Evolutionary conservation across 1,140 invertebrate genomes (phyloP), one percentile per base, ranked within the genome.

Genomic region (Lasioglossum baleicum): DNA sequence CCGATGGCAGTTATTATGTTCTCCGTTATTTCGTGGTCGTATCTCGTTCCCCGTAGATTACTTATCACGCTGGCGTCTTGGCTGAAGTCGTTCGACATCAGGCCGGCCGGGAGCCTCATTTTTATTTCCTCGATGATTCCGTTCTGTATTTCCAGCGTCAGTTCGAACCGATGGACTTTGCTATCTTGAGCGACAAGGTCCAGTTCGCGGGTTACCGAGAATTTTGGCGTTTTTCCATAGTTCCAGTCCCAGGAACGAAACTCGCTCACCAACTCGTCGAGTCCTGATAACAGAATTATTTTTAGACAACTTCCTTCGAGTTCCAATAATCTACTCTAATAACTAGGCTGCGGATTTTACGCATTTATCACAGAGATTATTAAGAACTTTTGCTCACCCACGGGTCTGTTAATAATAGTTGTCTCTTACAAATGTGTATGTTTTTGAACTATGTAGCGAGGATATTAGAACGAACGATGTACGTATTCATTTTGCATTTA

Each of bases 221-320:
- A 99, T 86, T 95, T 95, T 1, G 98, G 98, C 1, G 97, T 97
- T 89, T 95, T 96, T n/a, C 97, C 98, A 92, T 95, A 98, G 70
- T 95, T 95, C 98, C 97, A 99, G 67, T 97, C 95, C 97, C 98
- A 99, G 20, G 95, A 96, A 79, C 93, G 89, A 40, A 98, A 95
- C 78, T 96, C 94, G 64, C 94, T 93, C 2, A 90, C 91, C 3
- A 93, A 72, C 73, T 94, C 89, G 40, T 94, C 87, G 15, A 98
- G 94, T 86, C 96, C 96, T 96, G 88, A 88, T 56, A 89, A 86
- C 76, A 77, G 75, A 81, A 68, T 68, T 65, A 64, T 44, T 58
- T 58, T 58, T 58, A n/a, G n/a, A 0, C 17, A 8, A 2, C 35
- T 6, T 22, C 61, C n/a, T 56, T 13, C 0, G 26, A 20, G 20